Evolutionary conservation across 2,797 vertebrate genomes (phyloP).

Genomic region (Odontamblyopus lacepedii): DNA sequence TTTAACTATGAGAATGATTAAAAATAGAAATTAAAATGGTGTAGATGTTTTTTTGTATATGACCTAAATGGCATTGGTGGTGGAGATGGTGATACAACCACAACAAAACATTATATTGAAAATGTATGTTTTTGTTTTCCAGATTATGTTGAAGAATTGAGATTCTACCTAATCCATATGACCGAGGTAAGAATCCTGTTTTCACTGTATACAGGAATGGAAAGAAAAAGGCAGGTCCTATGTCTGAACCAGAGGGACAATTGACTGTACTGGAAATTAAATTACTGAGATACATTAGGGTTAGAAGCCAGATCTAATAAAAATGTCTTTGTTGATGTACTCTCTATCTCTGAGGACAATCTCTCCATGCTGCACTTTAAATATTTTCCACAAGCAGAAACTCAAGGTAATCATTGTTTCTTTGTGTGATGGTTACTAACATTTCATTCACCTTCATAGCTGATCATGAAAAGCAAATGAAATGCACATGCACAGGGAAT

Average conservation of each 20-base stretch:
- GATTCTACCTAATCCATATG: constrained; percentile 92
- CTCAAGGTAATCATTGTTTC: constrained; percentile 4
- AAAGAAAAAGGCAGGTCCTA: constrained; percentile 25
- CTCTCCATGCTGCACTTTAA: neutral
- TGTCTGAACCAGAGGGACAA: constrained; percentile 57
- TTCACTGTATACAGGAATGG: neutral
- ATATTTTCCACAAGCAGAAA: neutral
- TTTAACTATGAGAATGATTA: too few species aligned
- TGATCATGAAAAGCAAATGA: neutral
- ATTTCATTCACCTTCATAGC: neutral
- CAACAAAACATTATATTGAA: neutral
- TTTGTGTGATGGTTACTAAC: neutral
- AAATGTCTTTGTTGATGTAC: constrained; percentile 48
- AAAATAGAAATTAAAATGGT: neutral
- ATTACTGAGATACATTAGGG: constrained; percentile 63
- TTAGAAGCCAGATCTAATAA: constrained; percentile 64
- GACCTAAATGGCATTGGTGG: neutral
- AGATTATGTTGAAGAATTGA: constrained; percentile 87
- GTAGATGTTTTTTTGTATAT: neutral
- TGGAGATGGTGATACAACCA: neutral
- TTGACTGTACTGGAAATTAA: constrained; percentile 62
- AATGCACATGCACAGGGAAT: neutral
- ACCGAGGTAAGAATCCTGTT: constrained; percentile 86
- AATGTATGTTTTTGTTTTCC: constrained; percentile 33
- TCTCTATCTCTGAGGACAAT: constrained; percentile 16